Conservation (phyloP, 2,113 vertebrate genomes). For the Oryzias celebensis region DNA sequence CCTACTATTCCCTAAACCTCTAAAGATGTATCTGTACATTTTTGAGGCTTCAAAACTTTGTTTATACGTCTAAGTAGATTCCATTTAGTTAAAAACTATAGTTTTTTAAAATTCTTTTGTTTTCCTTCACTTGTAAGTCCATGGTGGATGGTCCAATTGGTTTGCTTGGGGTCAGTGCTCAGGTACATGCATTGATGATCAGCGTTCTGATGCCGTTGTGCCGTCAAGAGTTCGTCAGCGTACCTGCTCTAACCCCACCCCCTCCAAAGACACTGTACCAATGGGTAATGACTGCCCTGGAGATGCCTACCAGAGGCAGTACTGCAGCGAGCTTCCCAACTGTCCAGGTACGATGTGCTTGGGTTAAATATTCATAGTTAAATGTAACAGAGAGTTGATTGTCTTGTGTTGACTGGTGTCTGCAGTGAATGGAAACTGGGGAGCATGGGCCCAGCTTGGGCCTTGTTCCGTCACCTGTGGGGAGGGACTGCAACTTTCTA, state of each 20-base stretch:
- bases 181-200: conserved; percentile 21
- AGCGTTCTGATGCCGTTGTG: rapidly evolving
- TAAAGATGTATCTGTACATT: too few relatives aligned
- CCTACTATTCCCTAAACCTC: too few relatives aligned
- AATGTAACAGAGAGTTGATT: neutral
- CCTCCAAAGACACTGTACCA: conserved; percentile 22
- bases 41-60: too few relatives aligned
- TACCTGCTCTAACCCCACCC: conserved; percentile 52
- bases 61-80: too few relatives aligned
- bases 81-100: too few relatives aligned
- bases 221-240: conserved; percentile 15
- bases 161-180: conserved; percentile 45
- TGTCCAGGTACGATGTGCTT: conserved; percentile 50
- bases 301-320: neutral
- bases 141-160: conserved; percentile 61
- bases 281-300: conserved; percentile 47
- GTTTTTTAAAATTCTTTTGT: neutral
- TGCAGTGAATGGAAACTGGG: conserved; percentile 63
- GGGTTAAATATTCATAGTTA: too few relatives aligned
- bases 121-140: conserved; percentile 36
- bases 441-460: conserved; percentile 32
- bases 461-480: conserved; percentile 55
- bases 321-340: conserved; percentile 55
- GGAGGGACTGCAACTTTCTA: conserved; percentile 57
- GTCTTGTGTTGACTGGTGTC: conserved; percentile 12